Percentiles rank a stretch among this genome's conserved stretches.
These are phyloP conservation scores for Spinus pinus DNA, from an alignment of 2,797 vertebrate species.

Conservation along the genomic window DNA sequence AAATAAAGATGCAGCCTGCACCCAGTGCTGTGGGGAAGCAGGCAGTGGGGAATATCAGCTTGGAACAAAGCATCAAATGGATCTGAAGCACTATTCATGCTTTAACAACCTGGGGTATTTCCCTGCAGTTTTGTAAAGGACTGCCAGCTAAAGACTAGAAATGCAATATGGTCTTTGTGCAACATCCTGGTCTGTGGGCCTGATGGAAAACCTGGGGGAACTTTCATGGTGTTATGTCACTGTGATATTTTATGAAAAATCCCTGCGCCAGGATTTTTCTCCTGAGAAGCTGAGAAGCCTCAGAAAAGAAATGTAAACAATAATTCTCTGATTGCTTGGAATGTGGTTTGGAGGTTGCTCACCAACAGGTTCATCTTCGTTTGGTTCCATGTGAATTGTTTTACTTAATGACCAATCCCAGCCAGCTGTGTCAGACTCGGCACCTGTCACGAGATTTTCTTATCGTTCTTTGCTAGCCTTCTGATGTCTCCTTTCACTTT, in stretches of 20 bases:
- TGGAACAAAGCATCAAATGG: accelerated
- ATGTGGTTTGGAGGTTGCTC: not conserved
- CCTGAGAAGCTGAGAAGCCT: not conserved
- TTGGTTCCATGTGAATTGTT: not conserved
- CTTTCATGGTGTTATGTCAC: accelerated
- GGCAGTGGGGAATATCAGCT: not conserved
- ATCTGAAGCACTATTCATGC: not conserved
- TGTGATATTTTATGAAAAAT: not conserved
- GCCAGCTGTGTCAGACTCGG: not conserved
- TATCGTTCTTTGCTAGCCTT: not conserved
- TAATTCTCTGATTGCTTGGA: not conserved
- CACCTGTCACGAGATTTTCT: not conserved
- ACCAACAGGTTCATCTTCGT: not conserved
- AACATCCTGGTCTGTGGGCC: accelerated
- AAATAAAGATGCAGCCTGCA: not conserved
- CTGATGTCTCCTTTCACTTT: not conserved
- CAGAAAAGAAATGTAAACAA: not conserved
- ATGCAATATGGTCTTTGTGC: not conserved
- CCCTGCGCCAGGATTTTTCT: not conserved
- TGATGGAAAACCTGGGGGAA: not conserved
- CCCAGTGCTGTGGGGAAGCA: not conserved
- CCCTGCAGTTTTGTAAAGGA: not conserved
- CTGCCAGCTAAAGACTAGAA: not conserved
- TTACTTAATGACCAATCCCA: not conserved
- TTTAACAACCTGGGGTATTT: not conserved